These are phyloP conservation scores for Hormiphora californensis DNA, from an alignment of 37 sponge, comb jelly and placozoan species.

Conservation along the genomic window DNA sequence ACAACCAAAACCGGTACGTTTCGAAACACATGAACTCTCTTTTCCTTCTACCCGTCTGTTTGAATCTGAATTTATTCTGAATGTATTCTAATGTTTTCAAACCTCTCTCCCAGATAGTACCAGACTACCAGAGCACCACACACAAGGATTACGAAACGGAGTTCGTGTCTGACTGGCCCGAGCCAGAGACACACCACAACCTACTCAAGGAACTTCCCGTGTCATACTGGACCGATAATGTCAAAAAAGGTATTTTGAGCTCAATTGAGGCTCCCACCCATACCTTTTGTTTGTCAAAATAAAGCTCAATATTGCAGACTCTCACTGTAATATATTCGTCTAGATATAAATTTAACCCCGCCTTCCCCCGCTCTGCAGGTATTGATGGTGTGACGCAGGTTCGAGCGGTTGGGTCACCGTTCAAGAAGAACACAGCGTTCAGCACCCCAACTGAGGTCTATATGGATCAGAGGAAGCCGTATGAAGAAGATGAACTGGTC, in stretches of 20 bases:
- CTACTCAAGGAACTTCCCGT: slow-evolving; percentile 31
- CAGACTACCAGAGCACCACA: slow-evolving; percentile 17
- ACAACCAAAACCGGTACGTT: background rate
- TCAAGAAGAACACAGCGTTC: slow-evolving; percentile 53
- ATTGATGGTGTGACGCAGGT: slow-evolving; percentile 45
- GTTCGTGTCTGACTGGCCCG: slow-evolving; percentile 38
- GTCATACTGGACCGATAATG: slow-evolving; percentile 32
- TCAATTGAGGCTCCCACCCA: too few relatives aligned
- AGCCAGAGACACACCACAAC: slow-evolving; percentile 32
- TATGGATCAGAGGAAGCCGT: slow-evolving; percentile 46
- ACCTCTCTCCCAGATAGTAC: background rate
- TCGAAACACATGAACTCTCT: too few relatives aligned
- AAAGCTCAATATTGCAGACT: too few relatives aligned
- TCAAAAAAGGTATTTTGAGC: slow-evolving; percentile 18
- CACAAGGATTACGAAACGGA: slow-evolving; percentile 22
- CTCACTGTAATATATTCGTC: too few relatives aligned
- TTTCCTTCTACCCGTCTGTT: too few relatives aligned
- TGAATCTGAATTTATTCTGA: too few relatives aligned
- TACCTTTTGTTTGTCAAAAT: too few relatives aligned
- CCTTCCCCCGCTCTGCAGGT: background rate
- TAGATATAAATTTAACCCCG: too few relatives aligned
- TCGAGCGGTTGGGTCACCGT: slow-evolving; percentile 4
- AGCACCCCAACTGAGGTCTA: slow-evolving; percentile 49
- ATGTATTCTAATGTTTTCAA: too few relatives aligned
- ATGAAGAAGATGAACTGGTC: slow-evolving; percentile 11